Conservation (phyloP, 2,888 invertebrate genomes). For the Rambutsinella grinnellia region DNA sequence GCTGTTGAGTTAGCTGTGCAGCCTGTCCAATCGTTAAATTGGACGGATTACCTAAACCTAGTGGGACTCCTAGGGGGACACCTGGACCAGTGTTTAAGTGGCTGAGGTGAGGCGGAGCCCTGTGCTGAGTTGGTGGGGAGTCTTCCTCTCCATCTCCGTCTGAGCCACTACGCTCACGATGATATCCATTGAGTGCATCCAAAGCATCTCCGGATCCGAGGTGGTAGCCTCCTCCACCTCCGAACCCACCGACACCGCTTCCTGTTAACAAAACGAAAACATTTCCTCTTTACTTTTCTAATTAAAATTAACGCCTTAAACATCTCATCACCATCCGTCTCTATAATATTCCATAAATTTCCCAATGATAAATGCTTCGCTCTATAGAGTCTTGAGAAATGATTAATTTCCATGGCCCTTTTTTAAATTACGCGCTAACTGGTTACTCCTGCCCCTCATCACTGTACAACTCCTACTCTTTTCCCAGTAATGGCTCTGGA, state of each 20-base stretch:
- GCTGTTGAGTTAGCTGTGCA: constrained; percentile 45
- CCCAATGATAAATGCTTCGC: too few species aligned
- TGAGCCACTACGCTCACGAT: constrained; percentile 77
- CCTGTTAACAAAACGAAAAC: constrained; percentile 49
- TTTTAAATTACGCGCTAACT: background rate
- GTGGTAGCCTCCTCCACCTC: constrained; percentile 65
- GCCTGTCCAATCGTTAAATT: constrained; percentile 67
- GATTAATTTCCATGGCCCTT: background rate
- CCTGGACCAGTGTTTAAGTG: constrained; percentile 67
- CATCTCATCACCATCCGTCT: too few species aligned
- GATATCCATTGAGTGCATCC: constrained; percentile 73
- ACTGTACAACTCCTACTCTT: background rate
- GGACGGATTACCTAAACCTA: constrained; percentile 71
- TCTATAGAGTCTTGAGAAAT: too few species aligned
- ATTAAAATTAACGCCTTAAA: too few species aligned
- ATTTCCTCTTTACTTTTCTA: too few species aligned
- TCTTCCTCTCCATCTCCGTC: constrained; percentile 77
- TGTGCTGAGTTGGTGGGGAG: constrained; percentile 59
- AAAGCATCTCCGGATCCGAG: constrained; percentile 64
- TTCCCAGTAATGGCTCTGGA: background rate
- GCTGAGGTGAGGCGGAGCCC: constrained; percentile 40
- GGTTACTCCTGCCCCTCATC: background rate
- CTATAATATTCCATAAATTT: too few species aligned
- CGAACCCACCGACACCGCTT: constrained; percentile 63
- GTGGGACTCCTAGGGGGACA: constrained; percentile 71